Conservation (phyloP, 2,797 vertebrate genomes). For the Crossoptilon crossoptilon region DNA sequence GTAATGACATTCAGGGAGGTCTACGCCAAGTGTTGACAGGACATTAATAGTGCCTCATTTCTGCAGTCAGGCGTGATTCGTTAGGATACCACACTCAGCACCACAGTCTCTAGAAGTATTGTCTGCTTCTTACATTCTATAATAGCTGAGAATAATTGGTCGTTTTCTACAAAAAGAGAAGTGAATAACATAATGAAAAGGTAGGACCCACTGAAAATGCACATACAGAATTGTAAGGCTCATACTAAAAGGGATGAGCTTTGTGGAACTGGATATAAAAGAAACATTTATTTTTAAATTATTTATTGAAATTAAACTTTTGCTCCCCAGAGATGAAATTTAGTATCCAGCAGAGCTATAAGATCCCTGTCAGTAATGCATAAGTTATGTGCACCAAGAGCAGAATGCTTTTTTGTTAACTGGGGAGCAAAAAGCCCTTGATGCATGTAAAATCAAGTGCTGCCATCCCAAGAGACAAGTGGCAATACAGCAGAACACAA, state of each 20-base stretch:
- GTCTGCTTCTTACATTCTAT: background rate
- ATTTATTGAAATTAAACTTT: background rate
- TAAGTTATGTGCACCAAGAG: background rate
- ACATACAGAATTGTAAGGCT: background rate
- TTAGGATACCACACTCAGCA: background rate
- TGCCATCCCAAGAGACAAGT: background rate
- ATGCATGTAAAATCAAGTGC: background rate
- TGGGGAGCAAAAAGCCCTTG: background rate
- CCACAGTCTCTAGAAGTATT: background rate
- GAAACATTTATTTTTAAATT: background rate
- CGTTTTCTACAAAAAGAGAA: background rate
- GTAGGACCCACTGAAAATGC: background rate
- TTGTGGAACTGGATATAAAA: background rate
- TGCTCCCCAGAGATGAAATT: background rate
- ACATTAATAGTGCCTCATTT: background rate
- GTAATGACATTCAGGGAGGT: background rate
- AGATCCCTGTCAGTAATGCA: background rate
- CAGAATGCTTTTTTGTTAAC: background rate
- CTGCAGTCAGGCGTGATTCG: constrained; percentile 9
- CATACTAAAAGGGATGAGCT: rapidly evolving
- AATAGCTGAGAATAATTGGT: background rate
- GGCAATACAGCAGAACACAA: background rate
- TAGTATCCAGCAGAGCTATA: background rate
- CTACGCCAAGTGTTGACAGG: background rate
- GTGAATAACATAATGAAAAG: background rate